Conservation (phyloP, 2,888 invertebrate species). For the Melanostoma mellinum region DNA sequence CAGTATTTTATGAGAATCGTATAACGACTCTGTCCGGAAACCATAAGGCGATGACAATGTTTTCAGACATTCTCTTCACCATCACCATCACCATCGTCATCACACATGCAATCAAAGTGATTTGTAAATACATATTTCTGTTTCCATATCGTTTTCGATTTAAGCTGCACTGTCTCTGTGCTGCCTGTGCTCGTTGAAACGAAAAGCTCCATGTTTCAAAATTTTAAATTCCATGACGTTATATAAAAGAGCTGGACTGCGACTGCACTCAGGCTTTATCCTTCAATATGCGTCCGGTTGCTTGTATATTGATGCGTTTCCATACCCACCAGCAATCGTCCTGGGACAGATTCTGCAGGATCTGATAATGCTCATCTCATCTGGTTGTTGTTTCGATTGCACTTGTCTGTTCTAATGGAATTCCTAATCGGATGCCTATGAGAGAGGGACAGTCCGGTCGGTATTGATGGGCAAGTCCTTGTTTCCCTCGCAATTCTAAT, state of each 20-base stretch:
- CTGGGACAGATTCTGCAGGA: constrained; percentile 47
- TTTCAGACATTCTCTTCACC: constrained; percentile 14
- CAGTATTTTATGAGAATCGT: constrained; percentile 1
- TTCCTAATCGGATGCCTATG: constrained; percentile 40
- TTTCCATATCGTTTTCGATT: constrained; percentile 38
- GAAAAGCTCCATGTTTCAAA: constrained; percentile 50
- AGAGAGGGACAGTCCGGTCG: background rate
- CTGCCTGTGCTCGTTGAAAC: background rate
- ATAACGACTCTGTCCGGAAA: constrained; percentile 4
- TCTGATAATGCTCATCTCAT: constrained; percentile 61
- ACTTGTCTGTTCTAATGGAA: constrained; percentile 59
- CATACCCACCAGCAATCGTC: background rate
- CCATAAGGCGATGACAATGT: constrained; percentile 38
- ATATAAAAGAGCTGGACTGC: background rate
- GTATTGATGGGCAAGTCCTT: background rate
- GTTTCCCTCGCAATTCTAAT: constrained; percentile 6
- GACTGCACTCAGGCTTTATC: constrained; percentile 38
- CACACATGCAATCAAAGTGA: constrained; percentile 59
- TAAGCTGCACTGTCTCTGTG: constrained; percentile 15
- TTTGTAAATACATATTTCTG: constrained; percentile 66
- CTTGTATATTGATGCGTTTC: constrained; percentile 31
- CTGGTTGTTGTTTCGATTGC: constrained; percentile 60
- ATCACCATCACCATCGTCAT: constrained; percentile 13
- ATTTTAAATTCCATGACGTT: constrained; percentile 55
- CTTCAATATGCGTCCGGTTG: constrained; percentile 37